phyloP scores from a whole-genome alignment of 2,888 invertebrate genomes.

The Pseudanteris insignis region DNA sequence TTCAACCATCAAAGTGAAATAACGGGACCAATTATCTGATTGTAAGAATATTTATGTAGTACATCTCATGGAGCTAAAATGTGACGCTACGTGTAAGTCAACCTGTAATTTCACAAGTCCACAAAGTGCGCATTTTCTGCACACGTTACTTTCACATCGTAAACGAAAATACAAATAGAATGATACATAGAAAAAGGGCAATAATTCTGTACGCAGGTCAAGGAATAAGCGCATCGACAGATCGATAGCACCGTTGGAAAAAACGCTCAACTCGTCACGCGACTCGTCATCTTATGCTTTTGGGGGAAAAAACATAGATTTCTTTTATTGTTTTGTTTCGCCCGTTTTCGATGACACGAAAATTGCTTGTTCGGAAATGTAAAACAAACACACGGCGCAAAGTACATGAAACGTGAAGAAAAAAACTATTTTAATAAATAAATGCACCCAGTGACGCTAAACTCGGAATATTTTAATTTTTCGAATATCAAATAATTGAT shows the following conservation, averaged over 20 bases:
- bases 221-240: slow-evolving; percentile 36
- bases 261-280: slow-evolving; percentile 38
- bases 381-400: too few species aligned
- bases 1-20: slow-evolving; percentile 6
- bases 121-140: too few species aligned
- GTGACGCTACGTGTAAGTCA: background rate
- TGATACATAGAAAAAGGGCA: slow-evolving; percentile 32
- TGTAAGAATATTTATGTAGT: too few species aligned
- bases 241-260: slow-evolving; percentile 30
- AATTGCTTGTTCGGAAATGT: too few species aligned
- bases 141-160: too few species aligned
- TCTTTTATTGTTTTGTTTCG: slow-evolving; percentile 1
- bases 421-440: too few species aligned
- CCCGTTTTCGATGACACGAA: background rate
- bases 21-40: too few species aligned
- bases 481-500: too few species aligned
- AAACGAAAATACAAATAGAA: slow-evolving; percentile 35
- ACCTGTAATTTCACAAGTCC: background rate
- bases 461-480: too few species aligned
- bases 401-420: background rate
- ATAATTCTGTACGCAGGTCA: slow-evolving; percentile 44
- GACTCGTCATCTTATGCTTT: slow-evolving; percentile 32
- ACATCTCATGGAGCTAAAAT: too few species aligned
- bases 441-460: too few species aligned
- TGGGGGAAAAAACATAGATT: slow-evolving; percentile 17